Evolutionary conservation across 2,797 vertebrate genomes (phyloP), one percentile per base, ranked within the genome.

Genomic region (Melanotaenia parkinsoni): DNA sequence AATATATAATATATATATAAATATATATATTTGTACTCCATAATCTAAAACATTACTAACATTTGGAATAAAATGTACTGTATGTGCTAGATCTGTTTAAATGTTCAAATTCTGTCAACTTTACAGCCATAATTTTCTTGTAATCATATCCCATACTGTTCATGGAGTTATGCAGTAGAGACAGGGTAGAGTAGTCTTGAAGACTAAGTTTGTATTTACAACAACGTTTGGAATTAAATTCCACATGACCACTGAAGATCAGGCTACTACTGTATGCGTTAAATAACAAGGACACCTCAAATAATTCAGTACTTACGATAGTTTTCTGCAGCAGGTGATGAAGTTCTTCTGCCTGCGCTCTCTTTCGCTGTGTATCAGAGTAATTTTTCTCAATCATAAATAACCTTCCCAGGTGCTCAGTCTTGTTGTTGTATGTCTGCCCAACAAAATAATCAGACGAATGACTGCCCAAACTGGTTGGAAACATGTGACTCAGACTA

Each of bases 221-320:
- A 24, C 11, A 30, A n/a, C 35, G 8, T 47, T 47, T 76, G 20
- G 32, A 70, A n/a, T 38, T 28, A 67, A 67, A 47, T 30, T 38
- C 12, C 6, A 30, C n/a, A 57, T 47, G 26, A 63, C 47, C 10
- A 38, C 0, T 5, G 20, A 37, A 30, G 47, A 38, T 13, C 22
- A 22, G 50, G 10, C 3, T 53, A 24, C 10, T 51, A 11, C 10
- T 24, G n/a, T 22, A 12, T 40, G 16, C 30, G 35, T 66, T 40
- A 54, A 3, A 30, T 18, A 54, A 4, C 45, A n/a, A 40, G n/a
- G 18, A 40, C 12, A 47, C 22, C 22, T 30, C 13, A 56, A 43
- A 60, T 37, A 28, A 37, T 16, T 56, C 40, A 10, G 5, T 63
- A 72, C 70, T 63, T 35, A 72, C 70, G 24, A 5, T 38, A 16